Base-by-base conservation (phyloP, 2,797 vertebrate genomes). In the Pitangus sulphuratus region DNA sequence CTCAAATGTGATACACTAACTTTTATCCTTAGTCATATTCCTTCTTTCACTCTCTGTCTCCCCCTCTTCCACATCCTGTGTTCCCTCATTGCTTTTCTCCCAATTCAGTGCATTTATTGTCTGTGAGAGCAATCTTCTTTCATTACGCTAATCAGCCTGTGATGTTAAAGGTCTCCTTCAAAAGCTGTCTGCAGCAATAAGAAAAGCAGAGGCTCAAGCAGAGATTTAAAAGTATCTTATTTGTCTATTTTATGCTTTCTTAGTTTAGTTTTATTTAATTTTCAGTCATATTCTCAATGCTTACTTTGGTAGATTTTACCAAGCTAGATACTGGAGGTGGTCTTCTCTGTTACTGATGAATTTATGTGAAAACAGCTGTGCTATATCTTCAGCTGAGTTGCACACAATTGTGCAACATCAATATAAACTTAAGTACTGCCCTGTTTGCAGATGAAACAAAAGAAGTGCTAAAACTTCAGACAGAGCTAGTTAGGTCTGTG, bases 161-260 rank as follows among this genome's bases (percentile, higher is more conserved):
- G 79, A 78, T 93, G 39, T 50, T 95, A 74, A 85, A 92, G 50
- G 58, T 92, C 79, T 87, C 76, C 53, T 91, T 90, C 76, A 75
- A 58, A 91, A 76, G 54, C 69, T 85, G 8, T 85, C 33, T 84
- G 40, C 31, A 66, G 54, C 40, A 80, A 8, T 93, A 69, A 61
- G 42, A 71, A 28, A 42, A 65, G 18, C 56, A 56, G 31, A 77
- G 71, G 20, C 87, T 77, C 20, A 85, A 87, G 42, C 22, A 61
- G 58, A 69, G 39, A 81, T 85, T 39, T 57, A 18, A 33, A 80
- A 87, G 15, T 74, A 31, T 31, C 40, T 50, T 56, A 31, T 44
- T 86, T 87, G 61, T 54, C 64, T 85, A 15, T 15, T 75, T 91
- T 57, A 50, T 31, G 21, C 25, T 68, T 89, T 84, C 25, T 60